A percentile compares a stretch with the other conserved stretches of the same genome.
phyloP scores from a whole-genome alignment of 2,797 vertebrate genomes.

The Peromyscus nudipes region DNA sequence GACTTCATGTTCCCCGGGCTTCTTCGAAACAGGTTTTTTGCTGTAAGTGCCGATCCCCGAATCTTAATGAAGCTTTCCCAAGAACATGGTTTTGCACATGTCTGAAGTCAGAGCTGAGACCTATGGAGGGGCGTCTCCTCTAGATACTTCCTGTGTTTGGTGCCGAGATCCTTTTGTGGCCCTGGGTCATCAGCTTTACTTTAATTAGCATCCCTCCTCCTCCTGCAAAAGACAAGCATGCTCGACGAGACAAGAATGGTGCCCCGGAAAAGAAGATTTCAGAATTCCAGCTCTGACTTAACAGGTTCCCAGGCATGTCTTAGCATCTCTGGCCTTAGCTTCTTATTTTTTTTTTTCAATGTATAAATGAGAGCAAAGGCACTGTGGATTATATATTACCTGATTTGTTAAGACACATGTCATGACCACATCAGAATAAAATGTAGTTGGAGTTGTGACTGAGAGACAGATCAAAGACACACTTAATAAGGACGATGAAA shows the following conservation, averaged over 20 bases:
- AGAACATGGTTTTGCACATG: not conserved
- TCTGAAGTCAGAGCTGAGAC: not conserved
- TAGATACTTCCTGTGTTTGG: not conserved
- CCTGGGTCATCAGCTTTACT: not conserved
- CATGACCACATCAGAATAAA: constrained; percentile 69
- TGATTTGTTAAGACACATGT: constrained; percentile 68
- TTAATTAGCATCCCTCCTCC: constrained; percentile 23
- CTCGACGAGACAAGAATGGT: not conserved
- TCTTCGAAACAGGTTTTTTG: not conserved
- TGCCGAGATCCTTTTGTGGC: not conserved
- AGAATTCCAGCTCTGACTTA: constrained; percentile 39
- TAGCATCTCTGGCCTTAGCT: constrained; percentile 8
- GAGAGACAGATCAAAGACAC: constrained; percentile 1
- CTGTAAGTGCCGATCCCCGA: not conserved
- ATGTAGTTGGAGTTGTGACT: not conserved
- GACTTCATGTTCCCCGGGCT: not conserved
- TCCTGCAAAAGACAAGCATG: not conserved
- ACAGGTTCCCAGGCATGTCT: constrained; percentile 67
- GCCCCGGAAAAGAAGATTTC: not conserved
- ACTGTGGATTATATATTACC: constrained; percentile 42
- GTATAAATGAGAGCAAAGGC: constrained; percentile 21
- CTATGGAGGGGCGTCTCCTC: not conserved
- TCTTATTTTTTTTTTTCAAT: not conserved
- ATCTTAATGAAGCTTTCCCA: not conserved
- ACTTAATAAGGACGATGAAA: not conserved